phyloP scores from a whole-genome alignment of 2,888 invertebrate species.

The Drosophila fulvimacula region DNA sequence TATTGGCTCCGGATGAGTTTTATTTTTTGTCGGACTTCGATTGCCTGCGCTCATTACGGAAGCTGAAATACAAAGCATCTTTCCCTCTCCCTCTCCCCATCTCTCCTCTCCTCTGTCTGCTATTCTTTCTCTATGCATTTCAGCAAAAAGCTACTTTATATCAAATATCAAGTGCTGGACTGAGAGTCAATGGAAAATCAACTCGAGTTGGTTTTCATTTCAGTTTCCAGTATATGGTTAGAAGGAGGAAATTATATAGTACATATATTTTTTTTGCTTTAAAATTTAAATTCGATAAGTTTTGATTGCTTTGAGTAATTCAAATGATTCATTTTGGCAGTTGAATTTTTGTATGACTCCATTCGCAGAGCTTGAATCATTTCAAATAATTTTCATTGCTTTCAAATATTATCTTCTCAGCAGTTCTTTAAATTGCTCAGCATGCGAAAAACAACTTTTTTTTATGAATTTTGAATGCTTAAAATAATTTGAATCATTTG shows the following conservation, averaged over 20 bases:
- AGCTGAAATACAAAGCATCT: constrained; percentile 5
- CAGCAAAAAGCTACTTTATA: background rate
- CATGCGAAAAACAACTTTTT: no score
- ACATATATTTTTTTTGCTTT: no score
- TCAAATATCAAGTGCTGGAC: background rate
- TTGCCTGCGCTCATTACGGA: constrained; percentile 46
- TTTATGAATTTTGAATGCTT: background rate
- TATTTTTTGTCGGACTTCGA: background rate
- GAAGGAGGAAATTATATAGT: background rate
- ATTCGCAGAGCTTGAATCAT: no score
- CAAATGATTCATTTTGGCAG: no score
- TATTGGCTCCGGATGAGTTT: constrained; percentile 11
- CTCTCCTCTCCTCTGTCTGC: background rate
- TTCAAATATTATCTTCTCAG: no score
- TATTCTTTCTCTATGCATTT: background rate
- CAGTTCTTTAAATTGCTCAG: no score
- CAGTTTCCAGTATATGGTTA: background rate
- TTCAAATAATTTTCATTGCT: no score
- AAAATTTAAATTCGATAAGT: no score
- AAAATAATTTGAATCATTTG: background rate
- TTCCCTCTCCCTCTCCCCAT: background rate
- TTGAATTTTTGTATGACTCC: no score
- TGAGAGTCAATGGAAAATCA: background rate
- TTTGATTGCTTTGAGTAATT: no score
- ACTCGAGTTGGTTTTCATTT: background rate